Evolutionary conservation across 2,888 invertebrate species (phyloP).

Genomic region (Cyclophora punctaria): DNA sequence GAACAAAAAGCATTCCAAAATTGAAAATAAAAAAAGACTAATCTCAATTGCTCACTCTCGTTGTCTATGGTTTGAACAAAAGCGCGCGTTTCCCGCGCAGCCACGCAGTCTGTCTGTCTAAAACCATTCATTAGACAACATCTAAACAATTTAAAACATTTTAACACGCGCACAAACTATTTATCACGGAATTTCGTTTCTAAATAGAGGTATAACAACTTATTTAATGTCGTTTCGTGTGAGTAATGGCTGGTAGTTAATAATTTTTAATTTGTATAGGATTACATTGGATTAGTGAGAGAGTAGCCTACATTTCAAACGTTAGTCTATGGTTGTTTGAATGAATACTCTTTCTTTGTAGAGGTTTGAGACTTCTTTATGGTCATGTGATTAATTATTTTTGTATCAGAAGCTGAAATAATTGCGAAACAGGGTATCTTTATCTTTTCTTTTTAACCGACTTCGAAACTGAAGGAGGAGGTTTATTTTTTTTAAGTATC

Average conservation of each 20-base stretch:
- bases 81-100: constrained; percentile 31
- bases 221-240: constrained; percentile 32
- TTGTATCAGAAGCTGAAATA: too few relatives aligned
- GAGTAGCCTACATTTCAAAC: constrained; percentile 30
- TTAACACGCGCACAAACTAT: constrained; percentile 34
- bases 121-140: constrained; percentile 30
- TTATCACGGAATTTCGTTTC: constrained; percentile 37
- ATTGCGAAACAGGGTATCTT: too few relatives aligned
- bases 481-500: too few relatives aligned
- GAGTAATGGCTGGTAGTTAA: constrained; percentile 40
- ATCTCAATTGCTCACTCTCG: constrained; percentile 25
- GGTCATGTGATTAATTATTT: too few relatives aligned
- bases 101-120: constrained; percentile 55
- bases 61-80: constrained; percentile 45
- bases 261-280: constrained; percentile 53
- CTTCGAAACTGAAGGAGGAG: too few relatives aligned
- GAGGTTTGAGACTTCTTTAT: too few relatives aligned
- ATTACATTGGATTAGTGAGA: constrained; percentile 45
- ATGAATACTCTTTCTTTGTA: too few relatives aligned
- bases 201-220: constrained; percentile 19
- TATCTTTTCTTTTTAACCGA: too few relatives aligned
- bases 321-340: constrained; percentile 22
- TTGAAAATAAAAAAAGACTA: constrained; percentile 33
- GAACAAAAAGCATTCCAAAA: constrained; percentile 32
- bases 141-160: constrained; percentile 25